Base-by-base conservation (phyloP, 2,113 vertebrate species). In the Leiothrix lutea region DNA sequence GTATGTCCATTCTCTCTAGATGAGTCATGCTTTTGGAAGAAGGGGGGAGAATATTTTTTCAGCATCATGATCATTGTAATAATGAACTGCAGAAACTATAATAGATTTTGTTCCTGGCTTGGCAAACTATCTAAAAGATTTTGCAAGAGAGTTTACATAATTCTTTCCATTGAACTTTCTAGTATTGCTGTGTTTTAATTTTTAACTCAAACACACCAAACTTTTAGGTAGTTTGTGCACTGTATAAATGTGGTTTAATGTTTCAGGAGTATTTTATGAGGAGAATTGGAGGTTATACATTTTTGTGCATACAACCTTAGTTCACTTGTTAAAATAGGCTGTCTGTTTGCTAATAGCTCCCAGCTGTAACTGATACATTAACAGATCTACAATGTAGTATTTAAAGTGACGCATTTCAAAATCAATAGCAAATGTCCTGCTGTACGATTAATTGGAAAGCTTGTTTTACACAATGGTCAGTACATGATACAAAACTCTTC, bases 311-410 rank as follows among this genome's bases (percentile, higher is more conserved):
- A 80, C 56, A 96, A 86, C 82, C 86, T 96, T 96, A 96, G 96
- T 93, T 97, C 96, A 97, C 96, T 96, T 97, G 96, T 97, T 97
- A 93, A 94, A 95, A 91, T 88, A 79, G 91, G 69, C 87, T 96
- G 88, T 86, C 95, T 92, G 71, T 91, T 94, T 92, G 95, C 88
- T 97, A 98, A 97, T 97, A 90, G 96, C 70, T 97, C 85, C 96
- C 95, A 97, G 75, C 89, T 97, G 86, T 80, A 94, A 73, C 90
- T 93, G 92, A 95, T 97, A 84, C 60, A 91, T 96, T 96, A 96
- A 84, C 82, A 97, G 78, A 96, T 96, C 95, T 97, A 73, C 88
- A 91, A 84, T 90, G 83, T 86, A 95, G 91, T 79, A 74, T 92
- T 97, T 97, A 96, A 95, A 97, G 95, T 74, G 91, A 97, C 67